Percentiles rank a stretch among this genome's conserved stretches.
Conservation (phyloP, 2,888 invertebrate species). For the Aspidiotus rigidus region DNA sequence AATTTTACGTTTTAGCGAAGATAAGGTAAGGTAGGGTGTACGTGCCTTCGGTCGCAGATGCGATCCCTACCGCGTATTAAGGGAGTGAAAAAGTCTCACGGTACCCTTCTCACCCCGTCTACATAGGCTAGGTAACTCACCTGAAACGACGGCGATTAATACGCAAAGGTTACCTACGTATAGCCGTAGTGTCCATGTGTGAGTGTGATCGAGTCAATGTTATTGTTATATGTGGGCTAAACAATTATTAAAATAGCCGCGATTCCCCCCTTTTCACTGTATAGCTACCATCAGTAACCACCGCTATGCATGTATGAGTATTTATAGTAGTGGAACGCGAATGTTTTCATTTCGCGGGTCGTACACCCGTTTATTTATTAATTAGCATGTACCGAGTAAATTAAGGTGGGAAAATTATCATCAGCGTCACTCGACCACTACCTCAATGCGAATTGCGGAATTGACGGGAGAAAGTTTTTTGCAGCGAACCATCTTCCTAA, state of each 20-base stretch:
- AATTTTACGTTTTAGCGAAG: conserved; percentile 19
- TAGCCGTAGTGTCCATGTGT: background rate
- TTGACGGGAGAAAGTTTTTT: no score
- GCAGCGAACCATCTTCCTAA: no score
- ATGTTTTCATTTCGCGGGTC: no score
- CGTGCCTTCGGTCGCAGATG: conserved; percentile 30
- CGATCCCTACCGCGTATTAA: conserved; percentile 27
- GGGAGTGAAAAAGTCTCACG: conserved; percentile 32
- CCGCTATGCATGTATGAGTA: no score
- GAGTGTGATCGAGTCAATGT: conserved; percentile 16
- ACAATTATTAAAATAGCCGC: conserved; percentile 17
- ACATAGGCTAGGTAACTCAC: conserved; percentile 23
- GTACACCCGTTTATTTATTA: no score
- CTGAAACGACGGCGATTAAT: conserved; percentile 22
- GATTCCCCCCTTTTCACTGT: no score
- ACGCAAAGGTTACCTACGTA: conserved; percentile 1
- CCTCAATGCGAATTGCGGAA: no score
- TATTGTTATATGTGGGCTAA: conserved; percentile 33
- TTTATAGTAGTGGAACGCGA: no score
- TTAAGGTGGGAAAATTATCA: no score
- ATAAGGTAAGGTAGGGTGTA: conserved; percentile 27
- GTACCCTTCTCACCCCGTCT: conserved; percentile 17
- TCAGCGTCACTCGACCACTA: no score
- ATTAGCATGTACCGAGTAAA: no score
- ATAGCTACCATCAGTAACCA: no score